Conservation (phyloP, 2,113 vertebrate genomes). For the Amia ocellicauda region DNA sequence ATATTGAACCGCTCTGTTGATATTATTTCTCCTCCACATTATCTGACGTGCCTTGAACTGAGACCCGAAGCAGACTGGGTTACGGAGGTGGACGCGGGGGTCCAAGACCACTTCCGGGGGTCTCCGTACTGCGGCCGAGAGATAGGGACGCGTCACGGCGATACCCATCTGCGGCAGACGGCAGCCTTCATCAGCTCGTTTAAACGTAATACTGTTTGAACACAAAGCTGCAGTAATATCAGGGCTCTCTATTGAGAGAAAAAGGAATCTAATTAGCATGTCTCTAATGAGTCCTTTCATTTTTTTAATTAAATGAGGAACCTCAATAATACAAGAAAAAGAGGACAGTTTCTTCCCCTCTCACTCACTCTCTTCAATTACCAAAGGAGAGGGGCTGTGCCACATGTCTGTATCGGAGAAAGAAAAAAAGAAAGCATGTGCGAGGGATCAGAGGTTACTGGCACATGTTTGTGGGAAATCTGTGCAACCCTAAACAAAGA, state of each 20-base stretch:
- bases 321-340: slow-evolving; percentile 73
- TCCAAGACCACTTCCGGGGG: neutral
- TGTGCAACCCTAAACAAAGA: neutral
- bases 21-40: too few relatives aligned
- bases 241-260: slow-evolving; percentile 47
- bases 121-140: neutral
- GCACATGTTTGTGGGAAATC: neutral
- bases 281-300: slow-evolving; percentile 74
- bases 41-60: too few relatives aligned
- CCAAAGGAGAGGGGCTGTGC: slow-evolving; percentile 53
- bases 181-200: slow-evolving; percentile 31
- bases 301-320: slow-evolving; percentile 71
- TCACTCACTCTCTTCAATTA: slow-evolving; percentile 63
- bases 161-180: slow-evolving; percentile 6
- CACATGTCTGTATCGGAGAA: slow-evolving; percentile 49
- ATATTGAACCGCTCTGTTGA: too few relatives aligned
- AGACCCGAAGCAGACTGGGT: too few relatives aligned
- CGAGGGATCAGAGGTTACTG: neutral
- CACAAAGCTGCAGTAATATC: slow-evolving; percentile 29
- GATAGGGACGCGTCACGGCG: slow-evolving; percentile 1
- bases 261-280: slow-evolving; percentile 70
- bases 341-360: slow-evolving; percentile 55
- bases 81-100: too few relatives aligned
- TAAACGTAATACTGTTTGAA: slow-evolving; percentile 27
- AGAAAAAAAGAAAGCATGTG: neutral